These are phyloP conservation scores for Hippocampus comes DNA, from an alignment of 2,113 vertebrate genomes.

Conservation along the genomic window DNA sequence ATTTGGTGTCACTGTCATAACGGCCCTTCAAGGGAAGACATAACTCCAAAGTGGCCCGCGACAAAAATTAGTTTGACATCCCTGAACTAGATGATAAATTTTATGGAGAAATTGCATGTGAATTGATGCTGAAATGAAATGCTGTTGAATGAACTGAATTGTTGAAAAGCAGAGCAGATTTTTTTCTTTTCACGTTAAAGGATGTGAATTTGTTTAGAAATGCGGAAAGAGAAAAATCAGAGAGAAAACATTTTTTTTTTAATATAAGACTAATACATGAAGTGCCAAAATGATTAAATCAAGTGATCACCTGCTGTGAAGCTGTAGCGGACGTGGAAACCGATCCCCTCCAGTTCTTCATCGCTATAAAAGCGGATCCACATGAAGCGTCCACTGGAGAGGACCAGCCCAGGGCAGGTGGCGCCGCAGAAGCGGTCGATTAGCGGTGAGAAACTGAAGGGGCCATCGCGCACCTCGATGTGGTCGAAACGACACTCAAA, in stretches of 20 bases:
- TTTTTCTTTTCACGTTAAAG: not conserved
- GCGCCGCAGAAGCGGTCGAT: constrained; percentile 90
- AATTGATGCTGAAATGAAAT: too few species aligned
- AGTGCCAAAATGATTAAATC: not conserved
- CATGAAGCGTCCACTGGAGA: constrained; percentile 93
- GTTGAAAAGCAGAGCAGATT: not conserved
- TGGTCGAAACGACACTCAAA: constrained; percentile 96
- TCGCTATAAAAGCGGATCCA: constrained; percentile 96
- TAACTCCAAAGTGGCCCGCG: too few species aligned
- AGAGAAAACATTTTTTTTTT: not conserved
- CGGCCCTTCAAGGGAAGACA: too few species aligned
- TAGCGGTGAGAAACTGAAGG: constrained; percentile 92
- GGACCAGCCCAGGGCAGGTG: constrained; percentile 81
- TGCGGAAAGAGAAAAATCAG: not conserved
- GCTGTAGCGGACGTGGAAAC: constrained; percentile 89
- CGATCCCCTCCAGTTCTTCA: constrained; percentile 90
- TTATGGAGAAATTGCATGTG: too few species aligned
- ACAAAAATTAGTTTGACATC: too few species aligned
- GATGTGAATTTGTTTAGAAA: not conserved
- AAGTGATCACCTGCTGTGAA: constrained; percentile 83
- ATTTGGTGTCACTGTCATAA: too few species aligned
- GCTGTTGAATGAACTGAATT: too few species aligned
- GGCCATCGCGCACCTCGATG: constrained; percentile 92
- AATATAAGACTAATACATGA: not conserved
- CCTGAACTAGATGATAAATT: too few species aligned